Evolutionary conservation across 2,113 vertebrate genomes (phyloP), one percentile per base, ranked within the genome.

Genomic region (Athene cunicularia): DNA sequence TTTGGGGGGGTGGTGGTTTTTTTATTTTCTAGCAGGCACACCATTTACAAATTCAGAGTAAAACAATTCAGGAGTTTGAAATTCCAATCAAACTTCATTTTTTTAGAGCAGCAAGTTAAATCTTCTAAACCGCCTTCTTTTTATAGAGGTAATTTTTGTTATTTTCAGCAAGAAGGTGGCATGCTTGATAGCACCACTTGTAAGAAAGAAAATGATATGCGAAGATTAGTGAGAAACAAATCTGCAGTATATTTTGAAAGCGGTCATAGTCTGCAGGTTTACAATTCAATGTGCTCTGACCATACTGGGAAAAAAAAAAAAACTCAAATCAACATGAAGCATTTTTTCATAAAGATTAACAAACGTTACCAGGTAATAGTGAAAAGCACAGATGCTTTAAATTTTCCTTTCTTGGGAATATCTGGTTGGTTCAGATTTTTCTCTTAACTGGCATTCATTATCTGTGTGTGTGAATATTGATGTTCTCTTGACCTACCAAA

Each of bases 401-500:
- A 22, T 76, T 91, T 87, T 92, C 60, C 60, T 74, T 82, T 92
- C 84, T 85, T 33, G 15, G 79, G 7, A 66, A 6, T 77, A 90
- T 37, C 82, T 92, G 39, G 33, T 93, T 88, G 74, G 49, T 67
- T 90, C 72, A 13, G 67, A 11, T 50, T 91, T 76, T 84, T 49
- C 70, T 79, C 47, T 18, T 87, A 68, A 23, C 56, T 5, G 15
- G 60, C 50, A 50, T 50, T 94, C 32, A 8, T 60, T 75, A 41
- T 22, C 68, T 58, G 32, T 68, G 66, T 68, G 66, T 92, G 80
- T 39, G 77, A 56, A 32, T 70, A 76, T 27, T 52, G 52, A 30
- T 58, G 30, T 43, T 43, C 37, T 81, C 77, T 91, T 90, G 80
- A 93, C 71, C 90, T 93, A 92, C 95, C 94, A 88, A 93, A 97